phyloP scores from a whole-genome alignment of 2,888 invertebrate genomes.

The Anthophora plumipes region DNA sequence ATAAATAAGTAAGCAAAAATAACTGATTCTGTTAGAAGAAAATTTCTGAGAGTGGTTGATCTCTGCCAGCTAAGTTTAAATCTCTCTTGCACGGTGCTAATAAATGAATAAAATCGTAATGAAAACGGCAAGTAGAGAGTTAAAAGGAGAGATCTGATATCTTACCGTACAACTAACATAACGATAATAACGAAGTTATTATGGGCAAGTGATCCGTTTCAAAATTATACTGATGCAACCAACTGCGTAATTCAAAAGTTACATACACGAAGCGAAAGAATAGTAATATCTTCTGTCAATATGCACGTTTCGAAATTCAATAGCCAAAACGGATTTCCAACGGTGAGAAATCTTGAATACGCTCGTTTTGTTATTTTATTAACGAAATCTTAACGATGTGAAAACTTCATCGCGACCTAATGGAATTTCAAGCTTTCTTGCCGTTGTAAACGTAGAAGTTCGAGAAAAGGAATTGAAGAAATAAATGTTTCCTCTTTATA shows the following conservation, averaged over 20 bases:
- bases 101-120: not conserved
- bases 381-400: not conserved
- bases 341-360: too few species aligned
- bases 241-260: conserved; percentile 32
- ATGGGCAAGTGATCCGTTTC: conserved; percentile 5
- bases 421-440: too few species aligned
- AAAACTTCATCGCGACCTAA: too few species aligned
- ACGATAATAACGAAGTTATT: conserved; percentile 16
- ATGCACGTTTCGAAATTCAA: not conserved
- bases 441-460: too few species aligned
- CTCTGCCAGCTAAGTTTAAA: not conserved
- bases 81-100: conserved; percentile 6
- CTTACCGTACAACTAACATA: conserved; percentile 18
- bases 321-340: not conserved
- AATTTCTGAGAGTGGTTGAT: not conserved
- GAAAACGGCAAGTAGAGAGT: not conserved
- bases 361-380: too few species aligned
- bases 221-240: conserved; percentile 32
- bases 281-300: not conserved
- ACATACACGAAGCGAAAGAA: conserved; percentile 22
- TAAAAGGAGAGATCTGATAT: not conserved
- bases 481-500: too few species aligned
- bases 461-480: too few species aligned
- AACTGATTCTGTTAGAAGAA: not conserved
- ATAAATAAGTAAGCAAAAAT: not conserved